Percentiles rank a stretch among this genome's conserved stretches.
Conservation (phyloP, 2,888 invertebrate genomes). For the Eupithecia vulgata region DNA sequence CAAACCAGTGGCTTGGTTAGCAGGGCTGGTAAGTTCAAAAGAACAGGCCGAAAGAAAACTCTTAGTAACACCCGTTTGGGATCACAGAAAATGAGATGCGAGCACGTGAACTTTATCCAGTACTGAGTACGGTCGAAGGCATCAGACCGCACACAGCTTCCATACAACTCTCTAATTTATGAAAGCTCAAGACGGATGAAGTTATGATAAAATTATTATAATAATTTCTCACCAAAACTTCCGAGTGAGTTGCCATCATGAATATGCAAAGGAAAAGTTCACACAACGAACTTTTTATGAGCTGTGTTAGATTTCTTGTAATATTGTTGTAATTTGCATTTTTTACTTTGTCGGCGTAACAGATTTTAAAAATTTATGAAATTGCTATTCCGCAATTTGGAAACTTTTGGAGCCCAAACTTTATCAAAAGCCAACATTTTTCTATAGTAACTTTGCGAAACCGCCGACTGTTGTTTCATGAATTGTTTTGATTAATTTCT, state of each 20-base stretch:
- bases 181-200: conserved; percentile 74
- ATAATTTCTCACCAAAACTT: conserved; percentile 82
- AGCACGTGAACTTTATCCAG: conserved; percentile 39
- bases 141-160: conserved; percentile 57
- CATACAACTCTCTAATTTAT: conserved; percentile 66
- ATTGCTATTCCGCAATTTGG: conserved; percentile 26
- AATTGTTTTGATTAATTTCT: conserved; percentile 2
- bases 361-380: conserved; percentile 27
- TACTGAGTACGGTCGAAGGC: conserved; percentile 49
- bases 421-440: conserved; percentile 24
- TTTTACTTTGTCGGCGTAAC: conserved; percentile 49
- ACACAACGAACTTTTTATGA: conserved; percentile 75
- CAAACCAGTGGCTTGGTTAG: background rate
- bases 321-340: conserved; percentile 73
- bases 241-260: conserved; percentile 76
- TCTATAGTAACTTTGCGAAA: conserved; percentile 16
- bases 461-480: conserved; percentile 1
- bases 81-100: conserved; percentile 25
- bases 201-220: conserved; percentile 80
- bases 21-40: background rate
- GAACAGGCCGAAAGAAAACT: background rate
- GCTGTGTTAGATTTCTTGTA: conserved; percentile 73
- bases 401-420: conserved; percentile 15
- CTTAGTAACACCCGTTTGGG: conserved; percentile 15
- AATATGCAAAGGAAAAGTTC: conserved; percentile 81